A percentile compares a stretch with the other conserved stretches of the same genome.
These are phyloP conservation scores for Hemibagrus guttatus DNA, from an alignment of 2,797 vertebrate genomes.

Conservation along the genomic window DNA sequence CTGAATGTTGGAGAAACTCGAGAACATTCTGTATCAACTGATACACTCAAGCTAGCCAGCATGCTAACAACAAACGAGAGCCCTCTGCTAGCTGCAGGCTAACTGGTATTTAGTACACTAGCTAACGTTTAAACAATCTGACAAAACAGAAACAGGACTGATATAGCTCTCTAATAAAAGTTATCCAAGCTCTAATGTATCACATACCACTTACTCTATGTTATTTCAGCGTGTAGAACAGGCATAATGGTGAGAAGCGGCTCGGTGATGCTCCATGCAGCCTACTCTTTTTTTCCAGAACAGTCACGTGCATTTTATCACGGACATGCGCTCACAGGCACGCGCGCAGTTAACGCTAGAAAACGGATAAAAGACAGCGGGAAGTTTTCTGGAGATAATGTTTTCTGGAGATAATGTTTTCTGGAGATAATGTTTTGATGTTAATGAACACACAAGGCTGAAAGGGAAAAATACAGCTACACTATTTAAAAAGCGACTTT, in stretches of 20 bases:
- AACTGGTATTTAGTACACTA: not conserved
- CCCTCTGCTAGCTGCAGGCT: conserved; percentile 8
- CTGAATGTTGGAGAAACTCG: not conserved
- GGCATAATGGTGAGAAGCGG: conserved; percentile 19
- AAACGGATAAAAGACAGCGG: not conserved
- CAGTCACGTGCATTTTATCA: not conserved
- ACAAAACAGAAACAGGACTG: not conserved
- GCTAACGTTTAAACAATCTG: not conserved
- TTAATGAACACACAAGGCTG: not conserved
- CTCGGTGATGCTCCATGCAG: conserved; percentile 4
- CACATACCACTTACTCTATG: conserved; percentile 29
- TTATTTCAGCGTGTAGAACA: conserved; percentile 31
- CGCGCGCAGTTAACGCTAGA: not conserved
- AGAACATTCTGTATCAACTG: not conserved
- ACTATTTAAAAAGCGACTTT: not conserved
- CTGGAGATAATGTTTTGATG: not conserved
- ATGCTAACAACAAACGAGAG: conserved; percentile 2
- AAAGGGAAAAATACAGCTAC: not conserved
- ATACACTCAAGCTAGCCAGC: not conserved
- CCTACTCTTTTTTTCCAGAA: not conserved
- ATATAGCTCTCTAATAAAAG: not conserved
- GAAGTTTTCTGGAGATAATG: not conserved
- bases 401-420: not conserved
- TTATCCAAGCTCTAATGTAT: not conserved
- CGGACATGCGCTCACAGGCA: not conserved